Base-by-base conservation (phyloP, 2,113 vertebrate species). In the Chloroceryle aenea region DNA sequence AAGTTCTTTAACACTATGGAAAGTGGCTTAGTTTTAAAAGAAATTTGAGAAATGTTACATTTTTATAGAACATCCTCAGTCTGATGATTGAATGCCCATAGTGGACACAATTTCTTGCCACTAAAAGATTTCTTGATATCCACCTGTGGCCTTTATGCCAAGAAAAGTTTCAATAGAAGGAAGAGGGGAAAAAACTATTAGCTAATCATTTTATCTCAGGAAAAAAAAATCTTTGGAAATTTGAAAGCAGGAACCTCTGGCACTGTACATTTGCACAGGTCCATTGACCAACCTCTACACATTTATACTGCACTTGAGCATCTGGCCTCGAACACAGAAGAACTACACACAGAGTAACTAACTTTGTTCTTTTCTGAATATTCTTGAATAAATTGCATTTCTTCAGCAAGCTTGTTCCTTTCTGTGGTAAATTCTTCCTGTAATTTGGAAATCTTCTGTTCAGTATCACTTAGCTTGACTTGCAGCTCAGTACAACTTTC, bases 371-470 rank as follows among this genome's bases (percentile, higher is more conserved):
- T 98, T 91, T 98, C 93, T 6, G 78, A 62, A 78, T 97, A 94
- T 53, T 97, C 93, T 34, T 80, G 77, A 56, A 85, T 34, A 48
- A 66, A 32, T 8, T 92, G 90, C 26, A 97, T 89, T 74, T 98
- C 96, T 88, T 96, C 96, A 52, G 83, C 68, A 64, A 99, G 96
- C 12, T 89, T 56, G 7, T 95, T 96, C 73, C 78, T 98, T 93
- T 99, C 98, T 23, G 72, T 45, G 13, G 93, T 89, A 38, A 95
- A 79, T 91, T 95, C 93, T 96, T 98, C 97, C 89, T 90, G 93
- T 88, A 95, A 93, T 25, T 77, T 86, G 7, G 69, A 38, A 38
- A 91, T 94, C 45, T 98, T 90, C 53, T 95, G 71, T 17, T 94
- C 78, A 36, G 89, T 61, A 15, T 90, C 73, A 4, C 38, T 74